These are phyloP conservation scores for Okamejei kenojei DNA, from an alignment of 2,797 vertebrate species.

Conservation along the genomic window DNA sequence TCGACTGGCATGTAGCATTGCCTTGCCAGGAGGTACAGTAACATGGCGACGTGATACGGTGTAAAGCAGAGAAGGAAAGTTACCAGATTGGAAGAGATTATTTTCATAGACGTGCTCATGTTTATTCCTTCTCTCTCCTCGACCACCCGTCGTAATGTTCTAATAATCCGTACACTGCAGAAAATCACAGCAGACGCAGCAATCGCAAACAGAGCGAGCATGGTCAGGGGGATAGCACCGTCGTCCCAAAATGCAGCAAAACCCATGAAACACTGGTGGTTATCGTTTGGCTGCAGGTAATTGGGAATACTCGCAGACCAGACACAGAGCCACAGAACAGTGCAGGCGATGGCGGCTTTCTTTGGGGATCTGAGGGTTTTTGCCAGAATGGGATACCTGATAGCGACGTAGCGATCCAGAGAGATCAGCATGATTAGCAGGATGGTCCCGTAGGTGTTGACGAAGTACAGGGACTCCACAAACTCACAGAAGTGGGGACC, in stretches of 20 bases:
- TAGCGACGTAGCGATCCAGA: constrained; percentile 52
- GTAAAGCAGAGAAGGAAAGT: constrained; percentile 8
- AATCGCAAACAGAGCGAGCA: constrained; percentile 47
- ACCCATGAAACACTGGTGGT: constrained; percentile 40
- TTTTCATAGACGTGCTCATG: neutral
- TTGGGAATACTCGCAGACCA: neutral
- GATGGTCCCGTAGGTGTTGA: constrained; percentile 64
- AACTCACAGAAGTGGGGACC: constrained; percentile 44
- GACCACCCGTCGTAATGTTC: constrained; percentile 43
- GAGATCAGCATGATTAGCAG: constrained; percentile 56
- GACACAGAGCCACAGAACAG: constrained; percentile 50
- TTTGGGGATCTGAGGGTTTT: constrained; percentile 48
- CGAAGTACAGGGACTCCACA: constrained; percentile 52
- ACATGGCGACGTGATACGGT: constrained; percentile 13
- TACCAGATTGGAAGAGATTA: constrained; percentile 7
- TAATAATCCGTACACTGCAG: constrained; percentile 53
- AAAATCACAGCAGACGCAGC: constrained; percentile 49
- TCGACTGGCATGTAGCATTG: too few species aligned
- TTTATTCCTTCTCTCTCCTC: constrained; percentile 9
- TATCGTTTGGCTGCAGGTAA: constrained; percentile 51
- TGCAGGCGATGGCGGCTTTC: constrained; percentile 48
- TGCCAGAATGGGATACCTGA: constrained; percentile 53
- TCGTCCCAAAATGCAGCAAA: constrained; percentile 48
- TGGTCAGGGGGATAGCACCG: rapidly evolving
- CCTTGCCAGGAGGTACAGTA: neutral